Conservation (phyloP, 2,888 invertebrate species). For the Diarsia mendica region DNA sequence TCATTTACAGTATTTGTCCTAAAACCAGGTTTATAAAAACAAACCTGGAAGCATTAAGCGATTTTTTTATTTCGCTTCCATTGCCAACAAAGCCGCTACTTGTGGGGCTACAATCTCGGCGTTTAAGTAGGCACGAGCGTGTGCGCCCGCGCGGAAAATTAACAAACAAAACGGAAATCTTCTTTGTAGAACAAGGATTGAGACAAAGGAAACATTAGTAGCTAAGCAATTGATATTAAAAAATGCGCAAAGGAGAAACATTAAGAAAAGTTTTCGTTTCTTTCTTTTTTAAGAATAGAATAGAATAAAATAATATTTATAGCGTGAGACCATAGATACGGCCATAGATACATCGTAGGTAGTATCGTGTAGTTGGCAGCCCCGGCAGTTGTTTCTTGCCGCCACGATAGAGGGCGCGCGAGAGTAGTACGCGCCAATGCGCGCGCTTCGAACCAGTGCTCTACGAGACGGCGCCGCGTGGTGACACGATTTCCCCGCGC, state of each 20-base stretch:
- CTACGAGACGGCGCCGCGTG: too few species aligned
- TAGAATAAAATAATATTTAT: too few species aligned
- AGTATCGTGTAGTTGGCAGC: too few species aligned
- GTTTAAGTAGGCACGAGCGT: conserved; percentile 65
- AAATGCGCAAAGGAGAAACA: conserved; percentile 44
- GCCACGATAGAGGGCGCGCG: too few species aligned
- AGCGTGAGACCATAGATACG: too few species aligned
- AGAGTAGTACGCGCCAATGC: too few species aligned
- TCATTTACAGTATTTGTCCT: background rate
- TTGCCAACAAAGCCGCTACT: conserved; percentile 45
- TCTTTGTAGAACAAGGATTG: conserved; percentile 69
- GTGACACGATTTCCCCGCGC: too few species aligned
- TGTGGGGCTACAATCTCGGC: conserved; percentile 47
- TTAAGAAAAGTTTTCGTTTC: conserved; percentile 20
- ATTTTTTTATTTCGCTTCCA: conserved; percentile 25
- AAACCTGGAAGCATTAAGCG: conserved; percentile 15
- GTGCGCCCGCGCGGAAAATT: conserved; percentile 79
- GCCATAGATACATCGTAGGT: too few species aligned
- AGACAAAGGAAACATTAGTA: conserved; percentile 53
- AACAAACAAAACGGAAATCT: conserved; percentile 79
- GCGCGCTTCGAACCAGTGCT: too few species aligned
- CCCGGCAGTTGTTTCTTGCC: too few species aligned
- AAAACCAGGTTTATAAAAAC: conserved; percentile 6
- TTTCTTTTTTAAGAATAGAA: background rate
- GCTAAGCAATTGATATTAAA: conserved; percentile 64